These are phyloP conservation scores for Brienomyrus brachyistius DNA, from an alignment of 2,113 vertebrate species.

Conservation along the genomic window DNA sequence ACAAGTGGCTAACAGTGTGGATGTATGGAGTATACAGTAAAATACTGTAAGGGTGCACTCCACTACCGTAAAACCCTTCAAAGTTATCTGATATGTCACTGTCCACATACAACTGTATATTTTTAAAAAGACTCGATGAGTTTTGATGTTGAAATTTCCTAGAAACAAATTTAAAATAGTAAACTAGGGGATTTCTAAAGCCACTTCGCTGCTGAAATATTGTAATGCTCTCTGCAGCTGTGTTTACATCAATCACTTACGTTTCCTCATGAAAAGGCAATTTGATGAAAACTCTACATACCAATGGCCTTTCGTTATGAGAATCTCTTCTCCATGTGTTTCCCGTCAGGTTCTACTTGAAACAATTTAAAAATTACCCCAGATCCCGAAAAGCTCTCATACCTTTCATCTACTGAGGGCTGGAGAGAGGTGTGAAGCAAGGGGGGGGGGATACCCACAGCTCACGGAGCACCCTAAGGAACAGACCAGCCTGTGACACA, in stretches of 20 bases:
- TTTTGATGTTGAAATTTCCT: neutral
- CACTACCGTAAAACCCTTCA: neutral
- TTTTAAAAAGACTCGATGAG: neutral
- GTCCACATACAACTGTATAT: neutral
- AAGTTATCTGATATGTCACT: neutral
- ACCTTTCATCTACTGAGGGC: constrained; percentile 76
- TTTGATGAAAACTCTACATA: neutral
- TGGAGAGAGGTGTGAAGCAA: neutral
- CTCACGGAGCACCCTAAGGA: neutral
- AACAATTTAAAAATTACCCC: constrained; percentile 77
- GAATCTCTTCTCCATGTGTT: neutral
- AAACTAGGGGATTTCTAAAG: neutral
- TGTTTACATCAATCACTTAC: neutral
- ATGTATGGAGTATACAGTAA: neutral
- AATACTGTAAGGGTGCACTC: neutral
- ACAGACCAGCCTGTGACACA: neutral
- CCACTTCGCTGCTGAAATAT: neutral
- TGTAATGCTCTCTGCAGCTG: neutral
- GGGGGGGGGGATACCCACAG: neutral
- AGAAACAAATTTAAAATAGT: neutral
- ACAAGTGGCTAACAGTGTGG: neutral
- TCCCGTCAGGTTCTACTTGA: constrained; percentile 74
- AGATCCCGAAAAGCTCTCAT: constrained; percentile 78
- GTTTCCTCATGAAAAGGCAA: neutral
- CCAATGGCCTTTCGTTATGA: neutral